phyloP scores from a whole-genome alignment of 2,797 vertebrate species.

The Poecilia wingei region DNA sequence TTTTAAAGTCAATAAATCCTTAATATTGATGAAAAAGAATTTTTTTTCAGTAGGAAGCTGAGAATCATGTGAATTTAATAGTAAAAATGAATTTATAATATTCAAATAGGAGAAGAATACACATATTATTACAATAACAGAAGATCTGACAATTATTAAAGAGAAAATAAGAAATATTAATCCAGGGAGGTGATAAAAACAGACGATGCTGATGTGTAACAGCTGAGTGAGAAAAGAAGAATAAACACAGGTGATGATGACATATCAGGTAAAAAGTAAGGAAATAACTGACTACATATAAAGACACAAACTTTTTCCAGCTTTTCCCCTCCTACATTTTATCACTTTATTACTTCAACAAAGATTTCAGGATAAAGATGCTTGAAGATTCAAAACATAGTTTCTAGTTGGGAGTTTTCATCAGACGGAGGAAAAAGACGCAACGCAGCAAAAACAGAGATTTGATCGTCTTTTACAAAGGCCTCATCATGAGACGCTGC shows the following conservation, averaged over 20 bases:
- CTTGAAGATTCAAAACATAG: constrained; percentile 24
- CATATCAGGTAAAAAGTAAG: not conserved
- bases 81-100: not conserved
- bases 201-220: not conserved
- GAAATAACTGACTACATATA: not conserved
- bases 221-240: not conserved
- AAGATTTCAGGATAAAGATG: constrained; percentile 29
- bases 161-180: not conserved
- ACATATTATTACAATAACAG: not conserved
- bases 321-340: constrained; percentile 21
- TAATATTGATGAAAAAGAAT: too few relatives aligned
- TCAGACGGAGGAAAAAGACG: constrained; percentile 7
- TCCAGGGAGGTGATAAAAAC: not conserved
- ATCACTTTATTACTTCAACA: constrained; percentile 5
- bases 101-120: not conserved
- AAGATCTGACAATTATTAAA: not conserved
- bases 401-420: constrained; percentile 14
- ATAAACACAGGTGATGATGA: not conserved
- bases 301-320: not conserved
- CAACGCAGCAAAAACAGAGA: not conserved
- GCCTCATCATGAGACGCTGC: constrained; percentile 27
- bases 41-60: too few relatives aligned
- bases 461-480: constrained; percentile 3
- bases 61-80: not conserved
- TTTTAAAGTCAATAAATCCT: too few relatives aligned